Evolutionary conservation across 2,888 invertebrate genomes (phyloP).

Genomic region (Tortricodes alternella): DNA sequence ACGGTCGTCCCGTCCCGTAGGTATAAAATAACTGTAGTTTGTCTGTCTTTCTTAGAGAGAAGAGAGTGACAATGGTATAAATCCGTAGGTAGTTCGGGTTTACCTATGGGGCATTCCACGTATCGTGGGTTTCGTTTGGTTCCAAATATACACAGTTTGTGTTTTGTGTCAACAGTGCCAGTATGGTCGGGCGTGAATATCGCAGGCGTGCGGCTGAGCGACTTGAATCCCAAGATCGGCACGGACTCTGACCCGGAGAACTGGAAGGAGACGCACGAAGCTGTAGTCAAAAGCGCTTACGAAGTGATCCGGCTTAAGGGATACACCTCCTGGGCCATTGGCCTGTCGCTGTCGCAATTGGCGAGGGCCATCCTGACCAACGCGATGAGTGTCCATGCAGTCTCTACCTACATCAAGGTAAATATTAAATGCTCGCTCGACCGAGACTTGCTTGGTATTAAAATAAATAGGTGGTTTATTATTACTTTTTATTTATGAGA

Average conservation of each 20-base stretch:
- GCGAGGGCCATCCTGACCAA: conserved; percentile 88
- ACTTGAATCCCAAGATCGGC: conserved; percentile 89
- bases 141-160: too few species aligned
- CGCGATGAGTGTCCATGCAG: conserved; percentile 88
- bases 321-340: conserved; percentile 96
- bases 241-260: conserved; percentile 88
- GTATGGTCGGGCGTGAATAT: conserved; percentile 97
- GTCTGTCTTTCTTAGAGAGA: too few species aligned
- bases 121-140: too few species aligned
- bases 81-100: too few species aligned
- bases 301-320: conserved; percentile 94
- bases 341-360: conserved; percentile 88
- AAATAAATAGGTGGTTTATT: too few species aligned
- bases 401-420: conserved; percentile 90
- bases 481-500: too few species aligned
- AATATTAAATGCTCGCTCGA: too few species aligned
- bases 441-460: too few species aligned
- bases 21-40: too few species aligned
- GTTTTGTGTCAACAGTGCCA: conserved; percentile 84
- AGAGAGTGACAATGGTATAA: too few species aligned
- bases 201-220: conserved; percentile 92
- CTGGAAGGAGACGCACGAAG: conserved; percentile 90
- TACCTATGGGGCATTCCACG: too few species aligned
- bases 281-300: conserved; percentile 92
- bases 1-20: too few species aligned